A percentile compares a stretch with the other conserved stretches of the same genome.
Conservation (phyloP, 2,797 vertebrate species). For the Sparus aurata region DNA sequence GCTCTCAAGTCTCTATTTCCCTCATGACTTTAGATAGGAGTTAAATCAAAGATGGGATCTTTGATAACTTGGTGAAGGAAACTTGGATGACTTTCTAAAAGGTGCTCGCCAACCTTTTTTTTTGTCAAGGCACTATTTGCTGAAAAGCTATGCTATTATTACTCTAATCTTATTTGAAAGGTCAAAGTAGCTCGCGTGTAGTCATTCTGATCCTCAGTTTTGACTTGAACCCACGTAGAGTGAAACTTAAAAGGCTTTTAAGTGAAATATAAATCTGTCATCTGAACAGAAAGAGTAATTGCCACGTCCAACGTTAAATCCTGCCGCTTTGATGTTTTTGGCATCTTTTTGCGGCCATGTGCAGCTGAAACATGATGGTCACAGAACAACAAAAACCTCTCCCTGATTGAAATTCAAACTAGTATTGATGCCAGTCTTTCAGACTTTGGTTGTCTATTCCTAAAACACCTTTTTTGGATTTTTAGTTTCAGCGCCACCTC, state of each 20-base stretch:
- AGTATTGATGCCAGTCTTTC: constrained; percentile 17
- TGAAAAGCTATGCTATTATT: not conserved
- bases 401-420: constrained; percentile 9
- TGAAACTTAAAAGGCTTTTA: not conserved
- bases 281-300: not conserved
- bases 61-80: constrained; percentile 17
- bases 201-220: not conserved
- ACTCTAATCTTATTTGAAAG: constrained; percentile 1
- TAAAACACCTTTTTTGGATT: constrained; percentile 14
- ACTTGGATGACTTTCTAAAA: constrained; percentile 27
- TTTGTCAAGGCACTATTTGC: not conserved
- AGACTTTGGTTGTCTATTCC: not conserved
- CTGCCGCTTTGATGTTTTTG: constrained; percentile 15
- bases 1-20: constrained; percentile 38
- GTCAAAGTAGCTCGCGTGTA: not conserved
- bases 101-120: not conserved
- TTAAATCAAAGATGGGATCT: constrained; percentile 38
- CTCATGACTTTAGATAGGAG: constrained; percentile 21
- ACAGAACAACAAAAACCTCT: constrained; percentile 1
- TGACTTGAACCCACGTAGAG: too few relatives aligned
- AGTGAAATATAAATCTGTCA: constrained; percentile 36
- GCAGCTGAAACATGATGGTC: constrained; percentile 23
- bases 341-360: constrained; percentile 18
- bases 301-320: not conserved
- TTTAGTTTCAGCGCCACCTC: not conserved